Evolutionary conservation across 2,113 vertebrate genomes (phyloP).

Genomic region (Triplophysa tibetana): DNA sequence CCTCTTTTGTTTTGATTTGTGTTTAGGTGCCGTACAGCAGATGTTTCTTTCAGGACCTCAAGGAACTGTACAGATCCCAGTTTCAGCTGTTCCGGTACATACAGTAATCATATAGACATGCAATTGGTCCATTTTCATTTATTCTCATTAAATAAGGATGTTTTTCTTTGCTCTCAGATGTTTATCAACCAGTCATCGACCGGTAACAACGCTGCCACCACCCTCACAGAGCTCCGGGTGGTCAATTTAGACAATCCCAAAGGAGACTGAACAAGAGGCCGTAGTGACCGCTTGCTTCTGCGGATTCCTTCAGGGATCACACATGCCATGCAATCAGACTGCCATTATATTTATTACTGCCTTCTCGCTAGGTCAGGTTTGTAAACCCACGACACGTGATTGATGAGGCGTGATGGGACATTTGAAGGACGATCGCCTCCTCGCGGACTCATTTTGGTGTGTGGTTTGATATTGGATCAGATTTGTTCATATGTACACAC

Average conservation of each 20-base stretch:
- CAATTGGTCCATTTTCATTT: no score
- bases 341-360: slow-evolving; percentile 55
- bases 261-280: slow-evolving; percentile 74
- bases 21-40: slow-evolving; percentile 82
- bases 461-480: background rate
- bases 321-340: slow-evolving; percentile 43
- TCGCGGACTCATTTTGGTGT: background rate
- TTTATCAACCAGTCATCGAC: slow-evolving; percentile 88
- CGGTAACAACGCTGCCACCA: slow-evolving; percentile 75
- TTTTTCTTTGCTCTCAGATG: slow-evolving; percentile 76
- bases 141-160: background rate
- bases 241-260: slow-evolving; percentile 90
- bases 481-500: background rate
- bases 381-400: background rate
- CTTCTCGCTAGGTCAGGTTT: slow-evolving; percentile 38
- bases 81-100: slow-evolving; percentile 93
- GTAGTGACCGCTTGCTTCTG: background rate
- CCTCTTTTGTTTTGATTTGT: slow-evolving; percentile 5
- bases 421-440: background rate
- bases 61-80: slow-evolving; percentile 89
- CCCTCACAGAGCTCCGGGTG: slow-evolving; percentile 91
- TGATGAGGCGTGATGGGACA: background rate
- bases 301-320: slow-evolving; percentile 21
- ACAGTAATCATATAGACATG: slow-evolving; percentile 71
- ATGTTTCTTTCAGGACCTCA: slow-evolving; percentile 90